A percentile compares a stretch with the other conserved stretches of the same genome.
Conservation (phyloP, 2,113 vertebrate species). For the Ceratotherium simum region DNA sequence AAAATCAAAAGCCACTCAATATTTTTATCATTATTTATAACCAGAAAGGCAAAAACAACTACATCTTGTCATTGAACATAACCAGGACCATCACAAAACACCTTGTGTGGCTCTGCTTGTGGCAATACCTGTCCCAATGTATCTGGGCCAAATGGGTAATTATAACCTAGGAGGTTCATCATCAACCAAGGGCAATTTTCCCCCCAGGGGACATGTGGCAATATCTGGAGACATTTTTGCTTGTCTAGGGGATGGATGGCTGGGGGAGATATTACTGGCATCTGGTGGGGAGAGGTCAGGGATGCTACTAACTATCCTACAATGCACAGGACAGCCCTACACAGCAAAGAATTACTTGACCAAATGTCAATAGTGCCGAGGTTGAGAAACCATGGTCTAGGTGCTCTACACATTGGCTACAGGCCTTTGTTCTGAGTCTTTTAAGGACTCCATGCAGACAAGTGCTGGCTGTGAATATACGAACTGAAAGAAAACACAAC, state of each 20-base stretch:
- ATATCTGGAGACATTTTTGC: background rate
- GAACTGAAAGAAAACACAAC: constrained; percentile 1
- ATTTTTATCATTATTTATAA: constrained; percentile 47
- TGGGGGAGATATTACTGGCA: background rate
- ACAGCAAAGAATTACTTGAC: background rate
- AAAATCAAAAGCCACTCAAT: constrained; percentile 40
- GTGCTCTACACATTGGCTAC: background rate
- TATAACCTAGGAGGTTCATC: background rate
- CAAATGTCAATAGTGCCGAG: background rate
- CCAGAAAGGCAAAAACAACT: constrained; percentile 27
- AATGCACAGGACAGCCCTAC: background rate
- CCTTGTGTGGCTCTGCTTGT: background rate
- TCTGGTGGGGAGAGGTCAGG: background rate
- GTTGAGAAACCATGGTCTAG: background rate
- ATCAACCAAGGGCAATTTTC: background rate
- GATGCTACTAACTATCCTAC: background rate
- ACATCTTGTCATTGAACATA: background rate
- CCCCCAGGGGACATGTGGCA: background rate
- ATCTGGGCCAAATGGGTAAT: background rate
- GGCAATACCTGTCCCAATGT: background rate
- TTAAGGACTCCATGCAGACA: background rate
- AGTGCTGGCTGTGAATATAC: background rate
- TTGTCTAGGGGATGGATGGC: background rate
- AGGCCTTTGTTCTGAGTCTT: background rate
- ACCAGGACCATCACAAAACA: background rate